Evolutionary conservation across 2,888 invertebrate genomes (phyloP).

Genomic region (Leptothorax acervorum): DNA sequence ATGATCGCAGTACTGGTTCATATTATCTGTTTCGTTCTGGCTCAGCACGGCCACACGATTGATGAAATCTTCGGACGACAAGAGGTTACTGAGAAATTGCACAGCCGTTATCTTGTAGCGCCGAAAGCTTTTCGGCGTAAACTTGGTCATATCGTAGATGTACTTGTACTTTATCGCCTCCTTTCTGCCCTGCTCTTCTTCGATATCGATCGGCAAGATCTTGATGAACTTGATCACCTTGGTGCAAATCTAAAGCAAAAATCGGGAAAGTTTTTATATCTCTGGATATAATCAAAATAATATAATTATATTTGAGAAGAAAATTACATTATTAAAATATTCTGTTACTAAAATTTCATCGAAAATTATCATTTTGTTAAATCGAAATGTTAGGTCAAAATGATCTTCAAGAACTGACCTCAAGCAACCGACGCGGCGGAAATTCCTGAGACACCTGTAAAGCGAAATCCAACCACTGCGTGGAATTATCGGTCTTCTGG

Average conservation of each 20-base stretch:
- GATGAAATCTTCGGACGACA: conserved; percentile 90
- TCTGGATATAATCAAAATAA: not conserved
- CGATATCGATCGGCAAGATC: conserved; percentile 89
- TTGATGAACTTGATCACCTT: conserved; percentile 89
- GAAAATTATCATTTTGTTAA: not conserved
- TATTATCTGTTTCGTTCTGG: conserved; percentile 85
- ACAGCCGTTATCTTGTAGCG: conserved; percentile 94
- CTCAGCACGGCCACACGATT: conserved; percentile 88
- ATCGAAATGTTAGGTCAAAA: not conserved
- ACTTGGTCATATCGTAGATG: conserved; percentile 89
- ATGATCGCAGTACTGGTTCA: conserved; percentile 89
- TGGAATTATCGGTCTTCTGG: conserved; percentile 70
- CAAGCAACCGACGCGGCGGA: conserved; percentile 88
- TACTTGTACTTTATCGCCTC: conserved; percentile 79
- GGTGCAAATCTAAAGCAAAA: conserved; percentile 86
- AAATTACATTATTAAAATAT: not conserved
- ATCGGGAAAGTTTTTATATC: conserved; percentile 1
- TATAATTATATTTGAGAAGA: not conserved
- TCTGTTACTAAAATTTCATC: not conserved
- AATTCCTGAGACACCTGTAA: conserved; percentile 90
- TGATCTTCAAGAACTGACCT: conserved; percentile 78
- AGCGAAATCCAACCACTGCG: conserved; percentile 88
- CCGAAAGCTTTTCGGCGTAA: conserved; percentile 91
- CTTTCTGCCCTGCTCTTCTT: conserved; percentile 84
- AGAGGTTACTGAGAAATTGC: conserved; percentile 90